A percentile compares a stretch with the other conserved stretches of the same genome.
These are phyloP conservation scores for Orius insidiosus DNA, from an alignment of 1,140 invertebrate genomes.

Conservation along the genomic window DNA sequence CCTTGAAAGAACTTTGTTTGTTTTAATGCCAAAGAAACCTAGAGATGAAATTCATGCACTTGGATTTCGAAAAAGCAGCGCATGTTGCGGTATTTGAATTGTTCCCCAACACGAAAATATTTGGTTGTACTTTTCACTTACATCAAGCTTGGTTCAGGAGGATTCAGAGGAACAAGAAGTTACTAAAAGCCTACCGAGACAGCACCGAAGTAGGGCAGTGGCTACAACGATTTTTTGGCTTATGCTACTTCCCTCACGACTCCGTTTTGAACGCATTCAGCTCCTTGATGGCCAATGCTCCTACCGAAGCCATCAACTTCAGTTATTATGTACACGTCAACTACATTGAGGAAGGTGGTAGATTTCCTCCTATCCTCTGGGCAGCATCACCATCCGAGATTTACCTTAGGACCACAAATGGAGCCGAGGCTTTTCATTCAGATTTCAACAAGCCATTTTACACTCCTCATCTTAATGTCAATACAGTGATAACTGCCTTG, in stretches of 20 bases:
- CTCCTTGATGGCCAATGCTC: not conserved
- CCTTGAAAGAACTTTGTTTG: too few relatives aligned
- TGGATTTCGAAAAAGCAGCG: constrained; percentile 2
- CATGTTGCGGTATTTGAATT: not conserved
- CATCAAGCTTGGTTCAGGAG: constrained; percentile 25
- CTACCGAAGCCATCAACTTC: not conserved
- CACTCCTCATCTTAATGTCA: not conserved
- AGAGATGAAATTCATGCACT: too few relatives aligned
- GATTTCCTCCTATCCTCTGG: not conserved
- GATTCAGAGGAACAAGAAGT: not conserved
- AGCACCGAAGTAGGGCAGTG: constrained; percentile 3
- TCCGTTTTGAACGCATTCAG: not conserved
- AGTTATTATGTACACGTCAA: not conserved
- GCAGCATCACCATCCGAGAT: not conserved
- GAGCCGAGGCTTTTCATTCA: not conserved
- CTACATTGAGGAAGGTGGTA: not conserved
- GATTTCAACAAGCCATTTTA: not conserved
- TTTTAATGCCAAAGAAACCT: too few relatives aligned
- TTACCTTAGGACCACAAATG: not conserved
- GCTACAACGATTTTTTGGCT: not conserved
- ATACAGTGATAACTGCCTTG: too few relatives aligned
- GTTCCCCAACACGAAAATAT: not conserved
- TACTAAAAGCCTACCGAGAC: not conserved
- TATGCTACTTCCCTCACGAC: not conserved
- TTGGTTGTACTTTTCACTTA: constrained; percentile 20